Base-by-base conservation (phyloP, 2,888 invertebrate species). In the Lysandra bellargus region DNA sequence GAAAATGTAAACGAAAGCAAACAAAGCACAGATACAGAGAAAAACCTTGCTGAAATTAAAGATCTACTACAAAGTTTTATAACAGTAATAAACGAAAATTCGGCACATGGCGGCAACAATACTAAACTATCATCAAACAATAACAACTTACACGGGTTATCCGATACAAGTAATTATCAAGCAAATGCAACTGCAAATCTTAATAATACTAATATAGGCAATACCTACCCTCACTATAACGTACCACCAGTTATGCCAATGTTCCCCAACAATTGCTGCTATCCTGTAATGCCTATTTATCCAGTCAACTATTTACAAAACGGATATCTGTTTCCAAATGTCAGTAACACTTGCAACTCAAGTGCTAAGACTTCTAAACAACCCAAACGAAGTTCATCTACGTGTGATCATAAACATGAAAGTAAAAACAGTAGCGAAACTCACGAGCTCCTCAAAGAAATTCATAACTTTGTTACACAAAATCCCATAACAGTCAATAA, bases 11-110 rank as follows among this genome's bases (percentile, higher is more conserved):
- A 86, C 78, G 87, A 90, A 78, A 86, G 85, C 33, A 82, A 85
- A 14, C 80, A 88, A n/a, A 89, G 89, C 80, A 87, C 87, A 7
- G 88, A 89, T 81, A 84, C 85, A 5, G 93, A 93, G 79, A 91
- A 89, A 85, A 88, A 93, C 2, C 84, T 94, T n/a, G 86, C 84
- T 80, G 94, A 94, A 90, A 93, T 94, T 78, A 94, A 94, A 85
- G 88, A 92, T 79, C 91, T 93, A 78, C 85, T 94, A 14, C 92
- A 92, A 85, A 90, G 80, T 79, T 94, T 94, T 81, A 83, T 94
- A 77, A 86, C 88, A 73, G 93, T 94, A 86, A 91, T 94, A 80
- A 94, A 93, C 81, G 92, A 90, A 83, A 92, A 92, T 81, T 84
- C 88, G 1, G 85, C 86, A 14, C 87, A 87, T 77, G 86, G 86